Percentiles rank a stretch among this genome's conserved stretches.
These are phyloP conservation scores for Sebastes elongatus DNA, from an alignment of 2,797 vertebrate genomes.

Conservation along the genomic window DNA sequence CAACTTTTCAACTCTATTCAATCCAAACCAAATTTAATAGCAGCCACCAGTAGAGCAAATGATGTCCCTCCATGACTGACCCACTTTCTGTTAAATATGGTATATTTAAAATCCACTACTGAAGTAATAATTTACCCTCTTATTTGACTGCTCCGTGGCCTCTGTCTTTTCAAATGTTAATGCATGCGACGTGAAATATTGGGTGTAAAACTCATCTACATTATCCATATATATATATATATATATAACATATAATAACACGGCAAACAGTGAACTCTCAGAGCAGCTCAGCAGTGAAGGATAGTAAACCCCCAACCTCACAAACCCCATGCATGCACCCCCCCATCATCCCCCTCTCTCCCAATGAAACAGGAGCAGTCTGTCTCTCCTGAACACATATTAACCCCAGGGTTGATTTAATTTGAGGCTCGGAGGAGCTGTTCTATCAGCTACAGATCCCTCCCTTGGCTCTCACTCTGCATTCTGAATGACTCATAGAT, in stretches of 20 bases:
- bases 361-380: background rate
- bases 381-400: slow-evolving; percentile 22
- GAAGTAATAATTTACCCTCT: background rate
- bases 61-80: background rate
- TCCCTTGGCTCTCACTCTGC: slow-evolving; percentile 45
- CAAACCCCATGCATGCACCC: background rate
- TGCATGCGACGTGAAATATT: background rate
- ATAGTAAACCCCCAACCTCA: background rate
- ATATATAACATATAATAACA: no score
- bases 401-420: slow-evolving; percentile 64
- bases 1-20: no score
- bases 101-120: background rate
- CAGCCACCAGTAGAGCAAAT: background rate
- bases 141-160: background rate
- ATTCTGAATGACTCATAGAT: slow-evolving; percentile 32
- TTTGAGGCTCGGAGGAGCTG: slow-evolving; percentile 58
- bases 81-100: background rate
- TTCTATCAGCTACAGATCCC: slow-evolving; percentile 49
- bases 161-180: slow-evolving; percentile 1
- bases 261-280: background rate
- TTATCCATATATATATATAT: slow-evolving; percentile 8
- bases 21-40: background rate
- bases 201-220: background rate
- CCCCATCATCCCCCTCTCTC: background rate
- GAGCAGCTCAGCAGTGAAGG: background rate